phyloP scores from a whole-genome alignment of 2,888 invertebrate species.

The Epicampocera succincta region DNA sequence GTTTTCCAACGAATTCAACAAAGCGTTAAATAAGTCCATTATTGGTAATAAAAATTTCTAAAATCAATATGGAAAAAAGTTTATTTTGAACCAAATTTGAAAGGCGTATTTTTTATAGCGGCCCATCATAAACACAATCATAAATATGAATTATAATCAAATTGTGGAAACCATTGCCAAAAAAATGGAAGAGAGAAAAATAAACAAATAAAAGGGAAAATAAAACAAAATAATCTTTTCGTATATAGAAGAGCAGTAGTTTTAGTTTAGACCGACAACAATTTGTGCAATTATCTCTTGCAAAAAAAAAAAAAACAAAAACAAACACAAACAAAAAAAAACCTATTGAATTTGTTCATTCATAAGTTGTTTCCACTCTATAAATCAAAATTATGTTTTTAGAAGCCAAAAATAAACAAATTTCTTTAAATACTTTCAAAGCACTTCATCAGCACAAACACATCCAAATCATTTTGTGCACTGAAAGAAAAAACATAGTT shows the following conservation, averaged over 20 bases:
- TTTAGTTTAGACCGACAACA: constrained; percentile 29
- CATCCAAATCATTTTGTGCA: background rate
- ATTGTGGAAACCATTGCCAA: constrained; percentile 51
- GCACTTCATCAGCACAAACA: constrained; percentile 7
- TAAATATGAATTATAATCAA: constrained; percentile 53
- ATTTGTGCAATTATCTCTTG: constrained; percentile 50
- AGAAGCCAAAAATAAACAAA: constrained; percentile 23
- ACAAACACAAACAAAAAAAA: too few species aligned
- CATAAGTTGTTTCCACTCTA: constrained; percentile 48
- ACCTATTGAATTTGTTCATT: constrained; percentile 48
- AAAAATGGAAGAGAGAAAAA: background rate
- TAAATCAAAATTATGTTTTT: constrained; percentile 59
- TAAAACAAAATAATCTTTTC: background rate
- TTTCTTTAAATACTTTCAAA: constrained; percentile 24
- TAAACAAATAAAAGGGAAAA: background rate
- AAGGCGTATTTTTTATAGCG: constrained; percentile 16
- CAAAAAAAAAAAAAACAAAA: background rate
- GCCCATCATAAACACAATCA: constrained; percentile 54
- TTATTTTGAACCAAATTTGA: constrained; percentile 8
- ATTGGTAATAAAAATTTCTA: constrained; percentile 7
- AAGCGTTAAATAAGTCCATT: constrained; percentile 40
- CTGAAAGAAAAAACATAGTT: too few species aligned
- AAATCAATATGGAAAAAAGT: constrained; percentile 29
- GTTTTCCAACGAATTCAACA: constrained; percentile 4
- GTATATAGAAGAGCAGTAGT: constrained; percentile 2